Evolutionary conservation across 2,888 invertebrate genomes (phyloP).

Genomic region (Callyntrura sp.): DNA sequence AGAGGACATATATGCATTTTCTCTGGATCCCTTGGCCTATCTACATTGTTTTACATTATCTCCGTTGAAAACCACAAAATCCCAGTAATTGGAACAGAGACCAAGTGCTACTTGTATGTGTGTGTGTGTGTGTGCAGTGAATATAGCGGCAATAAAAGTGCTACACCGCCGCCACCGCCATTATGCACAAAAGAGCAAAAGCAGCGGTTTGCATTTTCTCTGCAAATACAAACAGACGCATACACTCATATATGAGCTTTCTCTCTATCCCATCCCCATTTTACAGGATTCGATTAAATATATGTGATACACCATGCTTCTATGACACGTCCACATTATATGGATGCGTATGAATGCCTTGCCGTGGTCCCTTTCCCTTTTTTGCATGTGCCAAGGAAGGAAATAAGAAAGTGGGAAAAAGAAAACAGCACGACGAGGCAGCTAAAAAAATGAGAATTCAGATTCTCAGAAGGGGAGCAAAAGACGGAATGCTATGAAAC

Average conservation of each 20-base stretch:
- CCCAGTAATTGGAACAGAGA: conserved; percentile 59
- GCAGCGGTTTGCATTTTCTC: neutral
- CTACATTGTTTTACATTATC: neutral
- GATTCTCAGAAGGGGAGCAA: conserved; percentile 2
- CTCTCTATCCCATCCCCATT: neutral
- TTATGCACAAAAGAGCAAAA: too few relatives aligned
- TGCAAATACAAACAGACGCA: neutral
- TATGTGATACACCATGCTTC: neutral
- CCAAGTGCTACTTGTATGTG: conserved; percentile 18
- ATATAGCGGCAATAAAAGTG: conserved; percentile 42
- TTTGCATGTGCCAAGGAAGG: conserved; percentile 58
- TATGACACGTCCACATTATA: neutral
- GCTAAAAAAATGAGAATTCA: conserved; percentile 54
- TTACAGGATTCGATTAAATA: neutral
- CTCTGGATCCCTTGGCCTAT: neutral
- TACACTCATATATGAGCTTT: conserved; percentile 2
- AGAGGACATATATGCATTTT: neutral
- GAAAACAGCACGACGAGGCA: conserved; percentile 56
- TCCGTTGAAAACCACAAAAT: conserved; percentile 55
- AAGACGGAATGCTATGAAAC: conserved; percentile 26
- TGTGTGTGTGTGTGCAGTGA: too few relatives aligned
- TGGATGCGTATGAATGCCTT: neutral
- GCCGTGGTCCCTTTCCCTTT: conserved; percentile 41
- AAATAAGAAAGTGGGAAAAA: conserved; percentile 46
- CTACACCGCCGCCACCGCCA: neutral